A percentile compares a stretch with the other conserved stretches of the same genome.
phyloP scores from a whole-genome alignment of 2,113 vertebrate genomes.

The Crotalus horridus region DNA sequence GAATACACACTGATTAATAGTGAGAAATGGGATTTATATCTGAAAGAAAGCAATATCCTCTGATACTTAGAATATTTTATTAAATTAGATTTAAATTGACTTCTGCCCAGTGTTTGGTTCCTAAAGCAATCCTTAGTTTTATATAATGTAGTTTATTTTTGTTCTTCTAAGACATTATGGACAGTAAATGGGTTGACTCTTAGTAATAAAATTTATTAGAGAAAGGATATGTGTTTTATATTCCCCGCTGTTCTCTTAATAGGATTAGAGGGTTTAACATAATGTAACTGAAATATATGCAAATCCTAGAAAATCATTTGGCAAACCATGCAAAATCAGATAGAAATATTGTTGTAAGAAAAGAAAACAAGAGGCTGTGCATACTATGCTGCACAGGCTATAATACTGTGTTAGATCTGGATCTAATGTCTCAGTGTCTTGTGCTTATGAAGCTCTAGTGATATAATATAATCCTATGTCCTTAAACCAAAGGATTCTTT shows the following conservation, averaged over 20 bases:
- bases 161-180: background rate
- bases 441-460: background rate
- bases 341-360: slow-evolving; percentile 1
- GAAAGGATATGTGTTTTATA: slow-evolving; percentile 31
- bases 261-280: slow-evolving; percentile 38
- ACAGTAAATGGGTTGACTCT: slow-evolving; percentile 1
- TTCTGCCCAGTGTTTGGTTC: background rate
- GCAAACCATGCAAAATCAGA: slow-evolving; percentile 23
- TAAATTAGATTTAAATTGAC: slow-evolving; percentile 4
- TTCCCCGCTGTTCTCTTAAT: slow-evolving; percentile 37
- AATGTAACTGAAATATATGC: slow-evolving; percentile 25
- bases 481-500: background rate
- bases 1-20: background rate
- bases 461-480: background rate
- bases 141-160: background rate
- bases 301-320: slow-evolving; percentile 39
- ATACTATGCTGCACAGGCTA: background rate
- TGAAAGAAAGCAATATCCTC: background rate
- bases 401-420: background rate
- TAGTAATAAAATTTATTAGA: slow-evolving; percentile 25
- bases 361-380: background rate
- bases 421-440: background rate
- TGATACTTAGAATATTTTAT: background rate
- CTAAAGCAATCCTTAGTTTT: background rate
- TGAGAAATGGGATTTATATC: background rate